phyloP scores from a whole-genome alignment of 2,113 vertebrate genomes.

The Amblyornis subalaris region DNA sequence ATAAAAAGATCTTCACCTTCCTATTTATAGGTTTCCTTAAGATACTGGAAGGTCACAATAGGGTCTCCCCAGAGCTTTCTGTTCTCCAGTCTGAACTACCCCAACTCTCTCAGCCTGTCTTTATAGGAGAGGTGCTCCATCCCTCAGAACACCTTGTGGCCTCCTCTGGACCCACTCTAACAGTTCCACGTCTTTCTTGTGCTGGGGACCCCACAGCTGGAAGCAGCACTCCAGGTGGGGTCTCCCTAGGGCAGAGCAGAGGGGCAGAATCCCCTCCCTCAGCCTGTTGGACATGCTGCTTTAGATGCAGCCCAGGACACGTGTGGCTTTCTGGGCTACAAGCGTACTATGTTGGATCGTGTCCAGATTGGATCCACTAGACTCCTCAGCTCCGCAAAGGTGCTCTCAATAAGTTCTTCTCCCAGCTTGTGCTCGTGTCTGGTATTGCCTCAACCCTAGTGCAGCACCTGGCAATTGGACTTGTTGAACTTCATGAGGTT shows the following conservation, averaged over 20 bases:
- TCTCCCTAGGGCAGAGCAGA: not conserved
- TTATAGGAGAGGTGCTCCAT: fast-evolving
- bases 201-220: not conserved
- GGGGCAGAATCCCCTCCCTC: not conserved
- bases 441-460: not conserved
- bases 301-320: not conserved
- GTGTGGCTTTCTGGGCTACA: not conserved
- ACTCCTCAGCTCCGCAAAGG: not conserved
- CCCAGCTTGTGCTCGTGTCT: not conserved
- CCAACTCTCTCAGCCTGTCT: not conserved
- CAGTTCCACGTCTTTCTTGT: not conserved
- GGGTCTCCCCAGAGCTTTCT: not conserved
- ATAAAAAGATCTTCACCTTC: not conserved
- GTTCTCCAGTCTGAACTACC: not conserved
- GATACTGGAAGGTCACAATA: not conserved
- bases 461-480: not conserved
- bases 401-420: not conserved
- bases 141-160: fast-evolving
- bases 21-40: not conserved
- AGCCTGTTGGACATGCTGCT: not conserved
- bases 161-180: not conserved
- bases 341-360: not conserved
- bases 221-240: no score
- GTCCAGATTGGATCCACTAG: not conserved
- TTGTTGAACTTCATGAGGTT: not conserved